Evolutionary conservation across 2,888 invertebrate genomes (phyloP).

Genomic region (Oegoconia quadripuncta): DNA sequence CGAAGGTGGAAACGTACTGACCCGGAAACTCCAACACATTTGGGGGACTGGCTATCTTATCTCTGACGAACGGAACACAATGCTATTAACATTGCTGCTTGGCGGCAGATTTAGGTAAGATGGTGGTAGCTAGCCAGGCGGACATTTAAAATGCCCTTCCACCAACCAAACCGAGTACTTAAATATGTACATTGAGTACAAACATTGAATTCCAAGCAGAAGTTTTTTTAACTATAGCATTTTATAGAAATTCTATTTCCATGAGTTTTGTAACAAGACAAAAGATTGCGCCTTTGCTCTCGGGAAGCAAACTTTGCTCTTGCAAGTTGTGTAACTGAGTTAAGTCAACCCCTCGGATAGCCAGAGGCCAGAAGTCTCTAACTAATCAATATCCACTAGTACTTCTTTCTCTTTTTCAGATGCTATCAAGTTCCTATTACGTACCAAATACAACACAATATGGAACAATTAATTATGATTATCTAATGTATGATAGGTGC

Average conservation of each 20-base stretch:
- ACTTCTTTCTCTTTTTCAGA: conserved; percentile 32
- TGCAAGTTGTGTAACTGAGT: conserved; percentile 69
- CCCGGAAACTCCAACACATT: no score
- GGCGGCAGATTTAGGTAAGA: no score
- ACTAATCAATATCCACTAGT: conserved; percentile 57
- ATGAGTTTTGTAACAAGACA: conserved; percentile 25
- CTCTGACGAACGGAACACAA: no score
- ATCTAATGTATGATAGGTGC: no score
- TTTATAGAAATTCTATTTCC: conserved; percentile 25
- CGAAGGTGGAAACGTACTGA: no score
- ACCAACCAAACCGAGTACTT: no score
- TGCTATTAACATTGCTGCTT: no score
- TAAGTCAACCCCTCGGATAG: conserved; percentile 54
- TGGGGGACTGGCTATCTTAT: no score
- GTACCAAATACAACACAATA: no score
- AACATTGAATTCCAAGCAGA: conserved; percentile 5
- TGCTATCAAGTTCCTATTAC: conserved; percentile 17
- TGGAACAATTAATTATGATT: no score
- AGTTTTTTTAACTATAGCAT: conserved; percentile 20
- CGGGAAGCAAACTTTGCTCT: conserved; percentile 63
- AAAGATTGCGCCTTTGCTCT: conserved; percentile 44
- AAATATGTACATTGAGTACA: not conserved
- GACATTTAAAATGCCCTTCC: no score
- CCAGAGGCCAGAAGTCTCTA: conserved; percentile 27
- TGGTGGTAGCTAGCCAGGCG: no score